Evolutionary conservation across 2,888 invertebrate species (phyloP).

Genomic region (Drosophila subquinaria): DNA sequence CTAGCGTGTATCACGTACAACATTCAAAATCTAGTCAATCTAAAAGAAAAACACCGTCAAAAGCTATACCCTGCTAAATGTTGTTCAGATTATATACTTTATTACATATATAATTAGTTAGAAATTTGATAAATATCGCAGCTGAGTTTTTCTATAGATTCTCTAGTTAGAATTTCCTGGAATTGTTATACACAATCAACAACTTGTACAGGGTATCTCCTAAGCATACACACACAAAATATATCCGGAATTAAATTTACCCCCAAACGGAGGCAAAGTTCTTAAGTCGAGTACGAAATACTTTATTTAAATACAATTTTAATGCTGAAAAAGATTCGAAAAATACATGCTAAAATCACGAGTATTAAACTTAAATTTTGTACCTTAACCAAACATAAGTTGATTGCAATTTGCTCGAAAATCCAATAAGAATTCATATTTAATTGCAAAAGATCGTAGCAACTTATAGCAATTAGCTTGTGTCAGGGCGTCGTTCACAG

Average conservation of each 20-base stretch:
- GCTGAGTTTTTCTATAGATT: background rate
- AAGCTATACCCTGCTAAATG: background rate
- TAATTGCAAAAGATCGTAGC: background rate
- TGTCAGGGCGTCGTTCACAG: conserved; percentile 9
- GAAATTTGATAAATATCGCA: background rate
- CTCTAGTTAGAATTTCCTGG: background rate
- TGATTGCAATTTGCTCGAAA: background rate
- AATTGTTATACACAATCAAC: background rate
- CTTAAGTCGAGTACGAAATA: no score
- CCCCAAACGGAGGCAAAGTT: no score
- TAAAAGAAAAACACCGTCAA: background rate
- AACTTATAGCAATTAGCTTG: conserved; percentile 27
- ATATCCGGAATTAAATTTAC: no score
- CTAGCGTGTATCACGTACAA: conserved; percentile 37
- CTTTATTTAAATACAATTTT: no score
- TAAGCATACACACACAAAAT: no score
- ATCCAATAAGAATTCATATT: background rate
- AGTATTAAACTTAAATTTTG: no score
- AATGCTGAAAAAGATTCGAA: no score
- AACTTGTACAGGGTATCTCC: no score
- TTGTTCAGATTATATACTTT: background rate
- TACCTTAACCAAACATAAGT: background rate
- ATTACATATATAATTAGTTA: background rate
- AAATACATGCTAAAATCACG: no score
- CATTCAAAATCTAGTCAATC: conserved; percentile 18